phyloP scores from a whole-genome alignment of 2,888 invertebrate species.

The Pseudococcus jackbeardsleyi region DNA sequence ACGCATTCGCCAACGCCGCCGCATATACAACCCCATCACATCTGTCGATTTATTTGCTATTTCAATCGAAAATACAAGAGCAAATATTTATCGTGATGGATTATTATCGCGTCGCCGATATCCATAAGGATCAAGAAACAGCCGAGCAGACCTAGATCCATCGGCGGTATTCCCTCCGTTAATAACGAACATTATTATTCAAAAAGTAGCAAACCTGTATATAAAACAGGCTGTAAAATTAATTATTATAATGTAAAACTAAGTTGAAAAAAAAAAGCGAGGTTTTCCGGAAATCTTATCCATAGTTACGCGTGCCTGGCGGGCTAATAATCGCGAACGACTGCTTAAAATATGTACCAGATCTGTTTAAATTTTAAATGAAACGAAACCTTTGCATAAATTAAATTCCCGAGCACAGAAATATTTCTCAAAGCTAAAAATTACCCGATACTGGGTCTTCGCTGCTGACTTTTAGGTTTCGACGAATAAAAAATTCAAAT shows the following conservation, averaged over 20 bases:
- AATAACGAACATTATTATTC: not conserved
- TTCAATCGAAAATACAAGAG: not conserved
- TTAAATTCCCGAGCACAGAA: not conserved
- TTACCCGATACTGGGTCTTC: not conserved
- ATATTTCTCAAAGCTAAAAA: not conserved
- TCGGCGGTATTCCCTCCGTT: not conserved
- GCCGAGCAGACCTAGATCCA: not conserved
- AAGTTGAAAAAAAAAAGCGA: not conserved
- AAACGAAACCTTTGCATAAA: constrained; percentile 27
- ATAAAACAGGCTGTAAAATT: not conserved
- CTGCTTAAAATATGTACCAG: constrained; percentile 25
- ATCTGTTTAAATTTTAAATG: constrained; percentile 38
- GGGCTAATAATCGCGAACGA: not conserved
- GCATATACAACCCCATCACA: not conserved
- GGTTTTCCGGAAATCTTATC: constrained; percentile 4
- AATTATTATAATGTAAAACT: constrained; percentile 8
- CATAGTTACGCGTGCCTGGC: not conserved
- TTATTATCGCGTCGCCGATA: not conserved
- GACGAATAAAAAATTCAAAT: constrained; percentile 1
- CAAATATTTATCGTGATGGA: constrained; percentile 29
- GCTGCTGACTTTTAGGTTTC: not conserved
- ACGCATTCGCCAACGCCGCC: not conserved
- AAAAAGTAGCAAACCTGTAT: not conserved
- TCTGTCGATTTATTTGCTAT: constrained; percentile 2
- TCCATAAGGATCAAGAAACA: not conserved